Evolutionary conservation across 2,888 invertebrate genomes (phyloP).

Genomic region (Drosophila paranaensis): DNA sequence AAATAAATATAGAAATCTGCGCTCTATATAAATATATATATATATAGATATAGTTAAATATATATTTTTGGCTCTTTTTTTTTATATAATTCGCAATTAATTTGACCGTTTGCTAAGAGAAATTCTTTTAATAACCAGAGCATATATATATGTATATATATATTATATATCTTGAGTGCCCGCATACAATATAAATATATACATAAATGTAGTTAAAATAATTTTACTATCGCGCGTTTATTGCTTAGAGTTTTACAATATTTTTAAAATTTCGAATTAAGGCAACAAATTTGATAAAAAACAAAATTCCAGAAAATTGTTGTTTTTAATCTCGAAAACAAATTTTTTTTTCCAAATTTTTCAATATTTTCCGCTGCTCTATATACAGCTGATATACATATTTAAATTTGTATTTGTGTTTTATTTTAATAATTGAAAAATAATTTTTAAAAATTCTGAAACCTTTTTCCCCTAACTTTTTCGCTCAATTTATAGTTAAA

Average conservation of each 20-base stretch:
- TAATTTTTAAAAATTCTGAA: too few species aligned
- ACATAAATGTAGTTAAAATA: neutral
- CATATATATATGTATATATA: neutral
- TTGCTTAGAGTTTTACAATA: too few species aligned
- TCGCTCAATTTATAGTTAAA: too few species aligned
- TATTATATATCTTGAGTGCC: neutral
- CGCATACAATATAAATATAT: constrained; percentile 12
- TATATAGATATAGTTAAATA: constrained; percentile 8
- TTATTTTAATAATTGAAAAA: too few species aligned
- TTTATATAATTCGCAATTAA: constrained; percentile 62
- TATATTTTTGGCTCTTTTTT: constrained; percentile 16
- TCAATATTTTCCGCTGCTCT: too few species aligned
- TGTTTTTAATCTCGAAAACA: too few species aligned
- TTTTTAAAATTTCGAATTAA: neutral
- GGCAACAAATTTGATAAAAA: too few species aligned
- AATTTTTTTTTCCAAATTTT: too few species aligned
- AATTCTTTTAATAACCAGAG: constrained; percentile 40
- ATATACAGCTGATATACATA: too few species aligned
- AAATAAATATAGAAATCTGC: constrained; percentile 38
- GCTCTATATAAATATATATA: constrained; percentile 11
- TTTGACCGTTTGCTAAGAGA: constrained; percentile 22
- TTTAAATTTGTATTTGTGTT: too few species aligned
- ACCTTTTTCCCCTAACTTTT: too few species aligned
- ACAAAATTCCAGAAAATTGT: too few species aligned
- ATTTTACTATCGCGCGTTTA: neutral